Percentiles rank a stretch among this genome's conserved stretches.
These are phyloP conservation scores for Gallinago media DNA, from an alignment of 2,113 vertebrate species.

Conservation along the genomic window DNA sequence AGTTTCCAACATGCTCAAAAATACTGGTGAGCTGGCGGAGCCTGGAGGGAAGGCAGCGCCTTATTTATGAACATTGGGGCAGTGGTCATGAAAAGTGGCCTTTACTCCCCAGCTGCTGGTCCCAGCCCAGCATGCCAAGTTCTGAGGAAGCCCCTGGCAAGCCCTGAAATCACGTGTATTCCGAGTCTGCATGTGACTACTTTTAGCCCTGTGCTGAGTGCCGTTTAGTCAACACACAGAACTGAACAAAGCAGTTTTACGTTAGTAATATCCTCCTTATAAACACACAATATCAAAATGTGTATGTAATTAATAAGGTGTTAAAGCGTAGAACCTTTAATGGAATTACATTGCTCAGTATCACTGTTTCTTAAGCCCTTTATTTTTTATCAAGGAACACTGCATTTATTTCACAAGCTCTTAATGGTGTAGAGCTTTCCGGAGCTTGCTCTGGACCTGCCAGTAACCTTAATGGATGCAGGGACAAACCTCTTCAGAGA, in stretches of 20 bases:
- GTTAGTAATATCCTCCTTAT: neutral
- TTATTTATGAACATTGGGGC: neutral
- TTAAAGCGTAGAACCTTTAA: neutral
- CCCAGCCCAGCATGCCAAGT: neutral
- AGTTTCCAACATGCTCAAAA: neutral
- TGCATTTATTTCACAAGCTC: neutral
- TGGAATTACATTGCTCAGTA: neutral
- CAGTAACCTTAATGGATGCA: neutral
- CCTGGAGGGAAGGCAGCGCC: neutral
- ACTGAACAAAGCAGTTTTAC: neutral
- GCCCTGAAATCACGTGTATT: neutral
- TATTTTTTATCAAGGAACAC: neutral
- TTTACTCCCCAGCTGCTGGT: neutral
- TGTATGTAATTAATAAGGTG: neutral
- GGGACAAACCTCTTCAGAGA: neutral
- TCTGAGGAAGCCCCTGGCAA: neutral
- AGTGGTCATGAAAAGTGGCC: neutral
- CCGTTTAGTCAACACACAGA: neutral
- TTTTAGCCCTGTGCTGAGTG: neutral
- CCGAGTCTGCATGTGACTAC: neutral
- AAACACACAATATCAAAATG: neutral
- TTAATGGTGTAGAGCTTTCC: neutral
- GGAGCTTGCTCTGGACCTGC: neutral
- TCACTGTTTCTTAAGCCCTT: neutral
- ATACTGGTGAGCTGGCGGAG: neutral